These are phyloP conservation scores for Helarctos malayanus DNA, from an alignment of 2,797 vertebrate genomes.

Conservation along the genomic window DNA sequence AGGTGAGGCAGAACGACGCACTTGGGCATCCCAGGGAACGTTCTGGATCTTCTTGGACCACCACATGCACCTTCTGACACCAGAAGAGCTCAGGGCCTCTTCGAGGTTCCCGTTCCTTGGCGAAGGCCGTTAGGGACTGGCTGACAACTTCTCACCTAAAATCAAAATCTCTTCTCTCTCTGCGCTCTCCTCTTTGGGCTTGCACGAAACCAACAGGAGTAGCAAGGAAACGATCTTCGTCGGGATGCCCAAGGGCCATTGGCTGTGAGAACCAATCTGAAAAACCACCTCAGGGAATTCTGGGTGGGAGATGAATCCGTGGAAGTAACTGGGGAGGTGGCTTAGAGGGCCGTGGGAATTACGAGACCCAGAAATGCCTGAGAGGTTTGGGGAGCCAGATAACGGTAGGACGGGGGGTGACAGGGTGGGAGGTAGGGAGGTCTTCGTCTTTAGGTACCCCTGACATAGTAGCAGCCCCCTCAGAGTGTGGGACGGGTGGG, in stretches of 20 bases:
- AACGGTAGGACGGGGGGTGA: neutral
- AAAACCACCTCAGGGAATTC: neutral
- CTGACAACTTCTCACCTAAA: neutral
- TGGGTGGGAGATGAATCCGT: neutral
- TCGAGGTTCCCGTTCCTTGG: neutral
- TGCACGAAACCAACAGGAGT: neutral
- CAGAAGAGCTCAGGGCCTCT: neutral
- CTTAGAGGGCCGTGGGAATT: neutral
- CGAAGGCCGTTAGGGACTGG: neutral
- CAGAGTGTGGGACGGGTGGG: neutral
- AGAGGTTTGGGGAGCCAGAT: neutral
- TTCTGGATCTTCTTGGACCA: neutral
- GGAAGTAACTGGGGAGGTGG: neutral
- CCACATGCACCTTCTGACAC: neutral
- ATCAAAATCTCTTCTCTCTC: neutral
- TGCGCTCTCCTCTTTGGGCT: neutral
- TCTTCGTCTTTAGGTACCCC: conserved; percentile 74
- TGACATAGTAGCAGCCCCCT: conserved; percentile 81
- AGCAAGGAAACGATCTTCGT: neutral
- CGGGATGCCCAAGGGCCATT: neutral
- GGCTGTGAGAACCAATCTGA: conserved; percentile 12
- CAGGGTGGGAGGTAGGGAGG: neutral
- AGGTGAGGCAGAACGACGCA: neutral
- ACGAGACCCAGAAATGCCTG: neutral
- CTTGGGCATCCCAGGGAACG: neutral